A percentile compares a stretch with the other conserved stretches of the same genome.
Conservation (phyloP, 2,888 invertebrate genomes). For the Drosophila anomalata region DNA sequence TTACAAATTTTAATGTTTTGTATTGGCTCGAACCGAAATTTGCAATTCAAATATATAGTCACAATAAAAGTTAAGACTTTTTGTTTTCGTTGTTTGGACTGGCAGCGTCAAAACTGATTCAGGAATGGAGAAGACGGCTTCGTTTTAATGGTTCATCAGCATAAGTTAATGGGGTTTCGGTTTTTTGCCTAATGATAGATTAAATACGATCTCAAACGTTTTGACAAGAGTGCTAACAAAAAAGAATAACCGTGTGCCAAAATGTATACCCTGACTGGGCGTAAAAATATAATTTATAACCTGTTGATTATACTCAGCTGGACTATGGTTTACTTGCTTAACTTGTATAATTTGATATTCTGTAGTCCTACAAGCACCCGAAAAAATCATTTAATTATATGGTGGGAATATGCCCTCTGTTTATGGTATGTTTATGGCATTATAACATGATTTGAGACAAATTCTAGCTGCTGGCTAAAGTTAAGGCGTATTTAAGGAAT, state of each 20-base stretch:
- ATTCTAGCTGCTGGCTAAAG: constrained; percentile 38
- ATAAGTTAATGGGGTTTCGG: constrained; percentile 63
- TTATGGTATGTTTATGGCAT: constrained; percentile 20
- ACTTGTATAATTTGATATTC: constrained; percentile 36
- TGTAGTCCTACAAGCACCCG: constrained; percentile 34
- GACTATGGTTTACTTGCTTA: background rate
- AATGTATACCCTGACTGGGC: constrained; percentile 8
- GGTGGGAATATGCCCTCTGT: constrained; percentile 14
- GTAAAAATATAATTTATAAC: constrained; percentile 50
- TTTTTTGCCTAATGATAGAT: constrained; percentile 64
- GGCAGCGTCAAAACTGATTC: constrained; percentile 55
- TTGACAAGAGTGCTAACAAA: constrained; percentile 53
- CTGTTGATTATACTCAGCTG: constrained; percentile 38
- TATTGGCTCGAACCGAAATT: constrained; percentile 64
- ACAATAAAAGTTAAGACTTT: constrained; percentile 30
- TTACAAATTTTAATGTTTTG: constrained; percentile 71
- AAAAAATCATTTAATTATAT: constrained; percentile 39
- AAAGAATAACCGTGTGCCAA: constrained; percentile 35
- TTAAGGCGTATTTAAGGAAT: constrained; percentile 3
- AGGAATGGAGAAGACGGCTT: constrained; percentile 52
- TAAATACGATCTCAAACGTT: constrained; percentile 59
- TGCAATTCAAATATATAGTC: constrained; percentile 68
- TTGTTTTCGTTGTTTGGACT: constrained; percentile 15
- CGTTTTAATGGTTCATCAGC: constrained; percentile 74
- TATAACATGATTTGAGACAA: constrained; percentile 33